Evolutionary conservation across 1,140 invertebrate species (phyloP).

Genomic region (Drosophila neocordata): DNA sequence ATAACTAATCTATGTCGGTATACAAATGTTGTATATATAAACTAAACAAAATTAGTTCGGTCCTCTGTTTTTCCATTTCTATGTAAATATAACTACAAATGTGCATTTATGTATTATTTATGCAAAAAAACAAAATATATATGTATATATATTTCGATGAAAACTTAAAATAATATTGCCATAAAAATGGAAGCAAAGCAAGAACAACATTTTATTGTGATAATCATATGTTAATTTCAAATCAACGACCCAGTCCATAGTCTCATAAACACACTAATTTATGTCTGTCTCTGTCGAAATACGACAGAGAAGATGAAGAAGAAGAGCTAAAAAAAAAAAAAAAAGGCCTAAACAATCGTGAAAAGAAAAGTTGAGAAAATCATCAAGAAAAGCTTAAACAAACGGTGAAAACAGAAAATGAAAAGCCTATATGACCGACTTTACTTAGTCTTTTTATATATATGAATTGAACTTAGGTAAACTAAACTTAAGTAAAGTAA

Average conservation of each 20-base stretch:
- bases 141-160: conserved; percentile 1
- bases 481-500: background rate
- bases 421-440: background rate
- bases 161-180: conserved; percentile 32
- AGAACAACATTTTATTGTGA: conserved; percentile 43
- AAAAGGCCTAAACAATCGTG: conserved; percentile 8
- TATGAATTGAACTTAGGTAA: background rate
- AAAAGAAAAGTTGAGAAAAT: conserved; percentile 1
- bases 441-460: background rate
- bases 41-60: background rate
- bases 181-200: conserved; percentile 75
- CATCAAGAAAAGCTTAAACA: background rate
- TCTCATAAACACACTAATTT: conserved; percentile 72
- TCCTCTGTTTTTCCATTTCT: conserved; percentile 43
- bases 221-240: conserved; percentile 78
- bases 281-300: conserved; percentile 47
- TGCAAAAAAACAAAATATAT: conserved; percentile 59
- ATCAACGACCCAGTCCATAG: conserved; percentile 35
- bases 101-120: conserved; percentile 73
- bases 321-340: conserved; percentile 36
- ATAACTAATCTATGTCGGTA: background rate
- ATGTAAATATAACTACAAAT: conserved; percentile 72
- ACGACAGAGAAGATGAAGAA: conserved; percentile 13
- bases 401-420: background rate
- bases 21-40: background rate